Conservation (phyloP, 2,888 invertebrate genomes). For the Cosmia trapezina region DNA sequence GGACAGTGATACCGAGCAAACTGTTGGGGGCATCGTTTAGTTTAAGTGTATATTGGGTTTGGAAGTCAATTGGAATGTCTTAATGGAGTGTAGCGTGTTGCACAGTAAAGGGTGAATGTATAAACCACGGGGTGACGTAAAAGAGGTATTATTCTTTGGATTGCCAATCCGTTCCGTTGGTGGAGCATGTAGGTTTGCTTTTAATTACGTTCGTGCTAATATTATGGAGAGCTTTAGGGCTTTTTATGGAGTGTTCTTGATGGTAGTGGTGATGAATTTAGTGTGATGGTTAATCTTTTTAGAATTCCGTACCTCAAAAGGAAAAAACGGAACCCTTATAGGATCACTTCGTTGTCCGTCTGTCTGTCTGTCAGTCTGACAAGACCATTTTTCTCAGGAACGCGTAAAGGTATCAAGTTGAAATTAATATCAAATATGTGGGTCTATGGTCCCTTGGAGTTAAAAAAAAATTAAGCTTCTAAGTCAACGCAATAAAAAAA, state of each 20-base stretch:
- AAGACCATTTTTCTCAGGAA: too few relatives aligned
- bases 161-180: neutral
- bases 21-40: conserved; percentile 41
- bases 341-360: too few relatives aligned
- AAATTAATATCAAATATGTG: too few relatives aligned
- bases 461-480: too few relatives aligned
- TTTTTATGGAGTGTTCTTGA: too few relatives aligned
- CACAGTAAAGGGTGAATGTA: neutral
- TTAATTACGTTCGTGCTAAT: neutral
- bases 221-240: neutral
- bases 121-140: neutral
- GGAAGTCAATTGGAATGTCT: conserved; percentile 55
- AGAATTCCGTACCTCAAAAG: too few relatives aligned
- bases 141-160: conserved; percentile 3
- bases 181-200: neutral
- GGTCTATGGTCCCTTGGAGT: too few relatives aligned
- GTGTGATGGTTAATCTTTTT: neutral
- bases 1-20: conserved; percentile 41
- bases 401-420: too few relatives aligned
- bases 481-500: too few relatives aligned
- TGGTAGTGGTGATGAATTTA: neutral
- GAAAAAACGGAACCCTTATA: too few relatives aligned
- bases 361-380: too few relatives aligned
- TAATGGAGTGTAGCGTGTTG: conserved; percentile 37
- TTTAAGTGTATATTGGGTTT: conserved; percentile 56